Percentiles rank a stretch among this genome's conserved stretches.
These are phyloP conservation scores for Epicampocera succincta DNA, from an alignment of 2,888 invertebrate genomes.

Conservation along the genomic window DNA sequence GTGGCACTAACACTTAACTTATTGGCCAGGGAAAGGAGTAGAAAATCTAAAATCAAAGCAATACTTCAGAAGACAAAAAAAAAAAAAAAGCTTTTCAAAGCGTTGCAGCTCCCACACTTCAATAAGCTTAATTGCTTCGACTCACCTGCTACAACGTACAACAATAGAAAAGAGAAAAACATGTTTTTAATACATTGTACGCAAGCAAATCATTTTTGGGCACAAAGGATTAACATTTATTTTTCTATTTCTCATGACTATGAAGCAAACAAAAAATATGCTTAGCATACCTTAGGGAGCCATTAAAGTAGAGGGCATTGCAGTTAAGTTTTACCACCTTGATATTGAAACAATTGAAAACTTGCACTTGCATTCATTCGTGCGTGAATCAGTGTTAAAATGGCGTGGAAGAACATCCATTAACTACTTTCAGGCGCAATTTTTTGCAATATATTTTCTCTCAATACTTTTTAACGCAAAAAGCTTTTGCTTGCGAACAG, in stretches of 20 bases:
- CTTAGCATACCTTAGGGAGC: slow-evolving; percentile 34
- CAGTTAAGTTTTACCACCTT: slow-evolving; percentile 31
- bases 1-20: slow-evolving; percentile 61
- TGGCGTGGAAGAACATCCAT: slow-evolving; percentile 43
- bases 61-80: slow-evolving; percentile 12
- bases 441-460: background rate
- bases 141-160: background rate
- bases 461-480: background rate
- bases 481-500: background rate
- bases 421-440: slow-evolving; percentile 24
- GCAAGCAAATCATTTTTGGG: background rate
- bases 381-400: slow-evolving; percentile 28
- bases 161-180: background rate
- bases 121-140: slow-evolving; percentile 25
- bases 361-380: background rate
- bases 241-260: background rate
- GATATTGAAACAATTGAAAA: slow-evolving; percentile 43
- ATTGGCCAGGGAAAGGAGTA: slow-evolving; percentile 12
- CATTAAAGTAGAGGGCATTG: background rate
- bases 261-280: background rate
- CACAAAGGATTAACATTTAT: background rate
- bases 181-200: background rate
- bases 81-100: slow-evolving; percentile 28
- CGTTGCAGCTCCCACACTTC: background rate
- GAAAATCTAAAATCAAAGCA: slow-evolving; percentile 36